phyloP scores from a whole-genome alignment of 2,113 vertebrate genomes.

The Pitta sordida region DNA sequence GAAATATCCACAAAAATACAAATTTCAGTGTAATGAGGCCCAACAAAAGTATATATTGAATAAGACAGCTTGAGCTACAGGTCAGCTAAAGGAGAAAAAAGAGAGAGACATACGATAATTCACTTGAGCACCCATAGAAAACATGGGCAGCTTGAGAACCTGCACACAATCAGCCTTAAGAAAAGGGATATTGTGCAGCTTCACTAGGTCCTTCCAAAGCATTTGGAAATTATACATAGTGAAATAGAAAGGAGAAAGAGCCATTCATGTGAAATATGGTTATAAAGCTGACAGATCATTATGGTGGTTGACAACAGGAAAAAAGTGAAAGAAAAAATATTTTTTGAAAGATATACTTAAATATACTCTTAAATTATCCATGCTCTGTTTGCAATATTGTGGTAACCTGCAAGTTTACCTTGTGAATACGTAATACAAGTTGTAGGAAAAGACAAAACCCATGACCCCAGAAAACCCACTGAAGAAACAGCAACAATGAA shows the following conservation, averaged over 20 bases:
- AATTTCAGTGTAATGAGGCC: background rate
- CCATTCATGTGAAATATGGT: background rate
- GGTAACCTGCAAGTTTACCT: background rate
- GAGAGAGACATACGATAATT: background rate
- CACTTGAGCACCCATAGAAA: background rate
- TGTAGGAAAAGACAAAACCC: background rate
- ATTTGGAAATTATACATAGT: background rate
- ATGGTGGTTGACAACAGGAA: background rate
- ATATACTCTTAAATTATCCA: background rate
- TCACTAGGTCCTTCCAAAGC: background rate
- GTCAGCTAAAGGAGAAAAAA: background rate
- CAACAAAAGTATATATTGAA: background rate
- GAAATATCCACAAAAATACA: background rate
- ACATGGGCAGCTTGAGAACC: background rate
- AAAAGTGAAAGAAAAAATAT: background rate
- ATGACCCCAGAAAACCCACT: background rate
- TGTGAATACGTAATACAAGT: background rate
- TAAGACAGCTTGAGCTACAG: background rate
- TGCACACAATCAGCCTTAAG: background rate
- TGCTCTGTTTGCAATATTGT: background rate
- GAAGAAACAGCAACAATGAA: background rate
- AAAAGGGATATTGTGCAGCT: background rate
- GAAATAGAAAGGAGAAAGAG: background rate
- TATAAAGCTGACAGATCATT: background rate
- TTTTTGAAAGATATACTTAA: background rate